Percentiles rank a stretch among this genome's conserved stretches.
These are phyloP conservation scores for Rhingia rostrata DNA, from an alignment of 2,888 invertebrate genomes.

Conservation along the genomic window DNA sequence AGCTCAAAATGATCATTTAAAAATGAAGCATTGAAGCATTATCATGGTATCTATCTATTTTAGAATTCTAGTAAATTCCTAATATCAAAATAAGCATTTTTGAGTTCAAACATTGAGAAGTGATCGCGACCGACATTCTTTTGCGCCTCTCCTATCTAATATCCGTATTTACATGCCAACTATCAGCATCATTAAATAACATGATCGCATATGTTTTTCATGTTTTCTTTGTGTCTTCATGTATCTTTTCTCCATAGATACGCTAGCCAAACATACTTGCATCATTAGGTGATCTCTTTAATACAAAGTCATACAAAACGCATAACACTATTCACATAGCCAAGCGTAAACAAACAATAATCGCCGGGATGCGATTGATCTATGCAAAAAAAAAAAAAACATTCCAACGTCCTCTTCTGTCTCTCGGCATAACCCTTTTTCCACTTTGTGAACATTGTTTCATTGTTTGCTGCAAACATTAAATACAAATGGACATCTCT, in stretches of 20 bases:
- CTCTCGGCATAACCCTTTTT: neutral
- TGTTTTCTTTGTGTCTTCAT: no score
- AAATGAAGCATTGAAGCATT: no score
- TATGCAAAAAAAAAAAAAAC: constrained; percentile 45
- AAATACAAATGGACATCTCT: constrained; percentile 53
- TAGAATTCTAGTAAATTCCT: no score
- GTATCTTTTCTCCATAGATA: neutral
- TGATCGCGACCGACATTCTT: no score
- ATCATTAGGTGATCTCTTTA: neutral
- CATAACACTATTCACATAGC: neutral
- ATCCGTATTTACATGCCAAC: no score
- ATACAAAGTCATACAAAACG: neutral
- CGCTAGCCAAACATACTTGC: neutral
- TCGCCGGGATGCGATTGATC: constrained; percentile 57
- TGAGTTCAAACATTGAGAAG: no score
- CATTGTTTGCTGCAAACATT: constrained; percentile 61
- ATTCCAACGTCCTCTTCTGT: neutral
- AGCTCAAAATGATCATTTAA: no score
- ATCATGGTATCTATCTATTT: no score
- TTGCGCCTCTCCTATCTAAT: no score
- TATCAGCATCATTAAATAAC: no score
- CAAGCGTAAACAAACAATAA: neutral
- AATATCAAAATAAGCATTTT: no score
- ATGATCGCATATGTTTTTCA: no score
- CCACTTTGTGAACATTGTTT: constrained; percentile 45